Evolutionary conservation across 2,888 invertebrate species (phyloP).

Genomic region (Andrena fulva): DNA sequence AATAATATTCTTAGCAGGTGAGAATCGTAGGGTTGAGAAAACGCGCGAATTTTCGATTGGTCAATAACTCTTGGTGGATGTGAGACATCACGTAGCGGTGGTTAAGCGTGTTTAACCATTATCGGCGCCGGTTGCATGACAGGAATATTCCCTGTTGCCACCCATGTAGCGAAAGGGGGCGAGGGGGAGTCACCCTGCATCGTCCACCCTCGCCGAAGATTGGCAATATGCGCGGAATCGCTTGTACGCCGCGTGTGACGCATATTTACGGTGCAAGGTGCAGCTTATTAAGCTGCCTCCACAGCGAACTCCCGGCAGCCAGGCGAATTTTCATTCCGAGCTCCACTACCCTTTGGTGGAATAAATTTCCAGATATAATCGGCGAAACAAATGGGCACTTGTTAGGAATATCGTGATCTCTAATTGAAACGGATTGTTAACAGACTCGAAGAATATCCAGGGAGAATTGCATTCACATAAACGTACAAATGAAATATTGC

Average conservation of each 20-base stretch:
- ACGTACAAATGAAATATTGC: too few species aligned
- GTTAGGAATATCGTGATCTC: too few species aligned
- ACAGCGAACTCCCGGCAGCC: constrained; percentile 20
- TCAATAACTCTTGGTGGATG: constrained; percentile 64
- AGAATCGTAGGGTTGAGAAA: too few species aligned
- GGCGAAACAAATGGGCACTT: too few species aligned
- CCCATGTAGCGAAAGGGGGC: constrained; percentile 72
- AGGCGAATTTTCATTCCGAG: background rate
- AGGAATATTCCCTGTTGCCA: constrained; percentile 81
- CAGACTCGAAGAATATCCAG: too few species aligned
- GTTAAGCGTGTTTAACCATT: constrained; percentile 82
- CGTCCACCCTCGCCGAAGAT: constrained; percentile 33
- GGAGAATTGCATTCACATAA: too few species aligned
- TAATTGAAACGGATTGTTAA: too few species aligned
- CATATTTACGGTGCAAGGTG: constrained; percentile 56
- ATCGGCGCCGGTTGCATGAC: constrained; percentile 80
- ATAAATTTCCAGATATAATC: too few species aligned
- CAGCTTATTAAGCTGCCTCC: constrained; percentile 54
- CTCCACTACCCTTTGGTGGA: background rate
- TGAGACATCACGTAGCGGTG: constrained; percentile 75
- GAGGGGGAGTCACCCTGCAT: constrained; percentile 34
- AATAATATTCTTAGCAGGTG: too few species aligned
- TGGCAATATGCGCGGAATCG: constrained; percentile 59
- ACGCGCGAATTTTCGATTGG: constrained; percentile 64
- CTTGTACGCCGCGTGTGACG: constrained; percentile 49